Evolutionary conservation across 2,113 vertebrate genomes (phyloP).

Genomic region (Amphilophus citrinellus): DNA sequence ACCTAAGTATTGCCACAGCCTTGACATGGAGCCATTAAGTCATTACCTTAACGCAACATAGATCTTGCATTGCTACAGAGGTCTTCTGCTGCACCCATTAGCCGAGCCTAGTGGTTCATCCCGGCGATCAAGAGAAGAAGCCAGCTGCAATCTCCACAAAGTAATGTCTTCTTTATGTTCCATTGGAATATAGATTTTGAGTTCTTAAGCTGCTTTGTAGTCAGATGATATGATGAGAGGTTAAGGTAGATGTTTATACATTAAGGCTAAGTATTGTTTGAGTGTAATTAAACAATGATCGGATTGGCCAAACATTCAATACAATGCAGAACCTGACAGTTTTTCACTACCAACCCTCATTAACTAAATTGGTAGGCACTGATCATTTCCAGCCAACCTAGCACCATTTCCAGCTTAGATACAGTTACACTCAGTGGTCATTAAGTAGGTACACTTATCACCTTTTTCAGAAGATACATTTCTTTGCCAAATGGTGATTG

Average conservation of each 20-base stretch:
- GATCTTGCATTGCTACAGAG: background rate
- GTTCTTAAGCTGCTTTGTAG: background rate
- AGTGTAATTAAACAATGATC: background rate
- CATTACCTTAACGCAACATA: background rate
- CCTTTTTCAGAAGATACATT: slow-evolving; percentile 1
- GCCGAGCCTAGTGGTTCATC: background rate
- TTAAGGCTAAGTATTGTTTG: background rate
- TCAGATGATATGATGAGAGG: background rate
- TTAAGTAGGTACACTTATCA: background rate
- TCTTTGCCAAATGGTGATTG: background rate
- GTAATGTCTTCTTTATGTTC: slow-evolving; percentile 44
- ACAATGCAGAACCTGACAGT: background rate
- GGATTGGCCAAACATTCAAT: background rate
- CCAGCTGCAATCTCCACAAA: slow-evolving; percentile 18
- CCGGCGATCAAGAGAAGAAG: slow-evolving; percentile 51
- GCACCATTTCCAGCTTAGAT: background rate
- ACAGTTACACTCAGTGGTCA: slow-evolving; percentile 8
- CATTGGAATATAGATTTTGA: background rate
- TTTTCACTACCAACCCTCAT: background rate
- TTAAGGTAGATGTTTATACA: background rate
- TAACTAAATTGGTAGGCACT: slow-evolving; percentile 6
- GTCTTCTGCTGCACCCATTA: background rate
- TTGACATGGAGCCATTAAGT: background rate
- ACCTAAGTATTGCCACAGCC: background rate
- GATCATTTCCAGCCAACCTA: background rate